Evolutionary conservation across 2,113 vertebrate genomes (phyloP).

Genomic region (Ivindomyrus marchei): DNA sequence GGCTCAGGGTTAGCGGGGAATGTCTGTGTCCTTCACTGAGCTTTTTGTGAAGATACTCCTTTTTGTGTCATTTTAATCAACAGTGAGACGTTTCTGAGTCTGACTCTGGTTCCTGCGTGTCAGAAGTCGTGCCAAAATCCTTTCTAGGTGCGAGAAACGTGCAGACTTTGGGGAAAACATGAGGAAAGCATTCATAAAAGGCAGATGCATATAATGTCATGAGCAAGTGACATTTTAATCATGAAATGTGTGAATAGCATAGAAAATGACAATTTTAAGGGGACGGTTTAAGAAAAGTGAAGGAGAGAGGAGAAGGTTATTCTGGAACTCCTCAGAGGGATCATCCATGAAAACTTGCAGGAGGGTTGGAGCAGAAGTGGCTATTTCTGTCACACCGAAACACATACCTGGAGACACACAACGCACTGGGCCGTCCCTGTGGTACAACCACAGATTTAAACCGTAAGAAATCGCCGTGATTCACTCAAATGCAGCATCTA

Average conservation of each 20-base stretch:
- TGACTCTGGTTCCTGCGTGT: neutral
- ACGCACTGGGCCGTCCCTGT: neutral
- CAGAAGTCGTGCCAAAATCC: neutral
- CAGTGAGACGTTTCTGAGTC: neutral
- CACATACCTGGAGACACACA: neutral
- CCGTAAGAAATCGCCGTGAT: neutral
- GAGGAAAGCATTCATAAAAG: neutral
- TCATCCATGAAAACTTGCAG: neutral
- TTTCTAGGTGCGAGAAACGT: neutral
- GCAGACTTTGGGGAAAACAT: neutral
- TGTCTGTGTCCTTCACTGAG: neutral
- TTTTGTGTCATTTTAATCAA: neutral
- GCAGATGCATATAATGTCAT: neutral
- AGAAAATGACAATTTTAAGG: neutral
- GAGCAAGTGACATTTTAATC: neutral
- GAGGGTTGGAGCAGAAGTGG: neutral
- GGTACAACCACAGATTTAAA: neutral
- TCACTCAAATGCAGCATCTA: neutral
- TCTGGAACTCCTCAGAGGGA: neutral
- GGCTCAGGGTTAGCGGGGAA: neutral
- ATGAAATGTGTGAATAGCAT: neutral
- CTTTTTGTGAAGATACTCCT: neutral
- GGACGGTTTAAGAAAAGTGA: neutral
- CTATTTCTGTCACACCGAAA: neutral
- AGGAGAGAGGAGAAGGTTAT: neutral